These are phyloP conservation scores for Drosophila baimaii DNA, from an alignment of 1,140 invertebrate species.

Conservation along the genomic window DNA sequence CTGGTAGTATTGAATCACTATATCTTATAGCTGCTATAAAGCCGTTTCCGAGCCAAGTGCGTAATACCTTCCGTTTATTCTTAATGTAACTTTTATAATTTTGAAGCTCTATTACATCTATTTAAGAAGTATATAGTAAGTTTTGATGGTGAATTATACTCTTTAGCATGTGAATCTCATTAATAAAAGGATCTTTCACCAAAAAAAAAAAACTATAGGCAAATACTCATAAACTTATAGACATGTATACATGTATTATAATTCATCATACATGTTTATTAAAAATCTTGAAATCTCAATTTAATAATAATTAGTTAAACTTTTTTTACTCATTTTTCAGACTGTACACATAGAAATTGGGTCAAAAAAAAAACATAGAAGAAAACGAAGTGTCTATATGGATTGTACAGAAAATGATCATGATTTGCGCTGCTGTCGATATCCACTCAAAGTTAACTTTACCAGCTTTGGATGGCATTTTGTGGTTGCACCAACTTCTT, in stretches of 20 bases:
- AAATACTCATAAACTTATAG: too few relatives aligned
- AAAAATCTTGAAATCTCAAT: too few relatives aligned
- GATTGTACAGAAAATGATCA: constrained; percentile 85
- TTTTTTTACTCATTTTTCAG: constrained; percentile 85
- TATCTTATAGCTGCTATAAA: not conserved
- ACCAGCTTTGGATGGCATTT: constrained; percentile 99
- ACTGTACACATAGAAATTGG: constrained; percentile 92
- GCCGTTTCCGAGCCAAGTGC: not conserved
- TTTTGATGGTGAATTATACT: not conserved
- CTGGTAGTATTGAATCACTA: not conserved
- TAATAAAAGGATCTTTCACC: not conserved
- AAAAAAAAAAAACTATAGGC: not conserved
- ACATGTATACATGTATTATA: too few relatives aligned
- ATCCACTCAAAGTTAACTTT: constrained; percentile 97
- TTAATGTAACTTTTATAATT: not conserved
- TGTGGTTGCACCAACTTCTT: constrained; percentile 98
- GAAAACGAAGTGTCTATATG: constrained; percentile 87
- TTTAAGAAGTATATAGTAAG: not conserved
- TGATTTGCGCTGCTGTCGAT: constrained; percentile 94
- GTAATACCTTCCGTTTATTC: not conserved
- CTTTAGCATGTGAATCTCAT: not conserved
- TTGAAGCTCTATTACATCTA: not conserved
- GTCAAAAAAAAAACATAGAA: constrained; percentile 88
- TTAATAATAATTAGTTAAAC: not conserved
- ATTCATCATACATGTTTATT: too few relatives aligned